A percentile compares a stretch with the other conserved stretches of the same genome.
phyloP scores from a whole-genome alignment of 2,888 invertebrate genomes.

The Cerastis rubricosa region DNA sequence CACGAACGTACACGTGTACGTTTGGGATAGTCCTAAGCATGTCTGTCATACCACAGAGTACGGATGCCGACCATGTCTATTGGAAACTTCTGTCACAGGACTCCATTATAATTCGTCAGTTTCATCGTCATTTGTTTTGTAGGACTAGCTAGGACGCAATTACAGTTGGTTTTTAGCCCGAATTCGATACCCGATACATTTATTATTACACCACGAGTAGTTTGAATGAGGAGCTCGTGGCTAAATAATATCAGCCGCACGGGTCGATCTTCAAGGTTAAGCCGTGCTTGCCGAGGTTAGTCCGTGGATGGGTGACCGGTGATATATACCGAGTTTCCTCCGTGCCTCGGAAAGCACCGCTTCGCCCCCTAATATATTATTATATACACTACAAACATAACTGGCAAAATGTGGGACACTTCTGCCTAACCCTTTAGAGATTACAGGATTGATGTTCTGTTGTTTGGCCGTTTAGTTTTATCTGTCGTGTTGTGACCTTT shows the following conservation, averaged over 20 bases:
- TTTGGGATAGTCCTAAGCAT: not conserved
- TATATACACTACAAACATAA: too few species aligned
- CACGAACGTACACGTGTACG: constrained; percentile 11
- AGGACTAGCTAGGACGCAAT: not conserved
- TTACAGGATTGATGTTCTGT: not conserved
- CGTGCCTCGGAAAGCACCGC: too few species aligned
- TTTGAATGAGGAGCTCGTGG: too few species aligned
- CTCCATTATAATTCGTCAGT: not conserved
- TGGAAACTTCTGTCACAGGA: not conserved
- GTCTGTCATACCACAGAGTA: constrained; percentile 1
- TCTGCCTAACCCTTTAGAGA: not conserved
- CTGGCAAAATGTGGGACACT: not conserved
- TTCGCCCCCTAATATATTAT: too few species aligned
- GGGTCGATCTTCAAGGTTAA: too few species aligned
- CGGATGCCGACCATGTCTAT: not conserved
- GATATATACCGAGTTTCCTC: too few species aligned
- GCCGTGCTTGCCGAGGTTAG: too few species aligned
- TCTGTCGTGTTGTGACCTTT: not conserved
- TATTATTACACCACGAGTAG: not conserved
- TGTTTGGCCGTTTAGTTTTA: not conserved
- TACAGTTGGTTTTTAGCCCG: not conserved
- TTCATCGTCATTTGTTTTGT: not conserved
- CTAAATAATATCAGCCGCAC: too few species aligned
- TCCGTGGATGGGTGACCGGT: too few species aligned
- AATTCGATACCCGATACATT: not conserved